These are phyloP conservation scores for Neria commutata DNA, from an alignment of 2,888 invertebrate genomes.

Conservation along the genomic window DNA sequence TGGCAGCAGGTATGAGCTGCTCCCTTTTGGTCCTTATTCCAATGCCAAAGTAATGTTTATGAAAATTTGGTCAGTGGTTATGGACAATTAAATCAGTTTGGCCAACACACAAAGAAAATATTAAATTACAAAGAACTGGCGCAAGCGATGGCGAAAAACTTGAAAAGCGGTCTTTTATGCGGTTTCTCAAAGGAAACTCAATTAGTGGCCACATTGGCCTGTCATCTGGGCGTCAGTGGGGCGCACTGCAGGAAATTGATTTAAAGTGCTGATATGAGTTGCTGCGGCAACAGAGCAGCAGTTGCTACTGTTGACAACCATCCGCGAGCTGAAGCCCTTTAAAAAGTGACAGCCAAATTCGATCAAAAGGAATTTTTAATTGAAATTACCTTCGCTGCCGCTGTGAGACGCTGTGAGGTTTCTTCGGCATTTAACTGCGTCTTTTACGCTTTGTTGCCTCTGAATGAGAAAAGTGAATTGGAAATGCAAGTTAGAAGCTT, in stretches of 20 bases:
- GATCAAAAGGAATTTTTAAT: slow-evolving; percentile 48
- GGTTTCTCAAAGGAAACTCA: slow-evolving; percentile 52
- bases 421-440: slow-evolving; percentile 35
- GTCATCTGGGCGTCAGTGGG: background rate
- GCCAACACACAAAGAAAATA: background rate
- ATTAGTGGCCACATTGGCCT: slow-evolving; percentile 40
- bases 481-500: slow-evolving; percentile 11
- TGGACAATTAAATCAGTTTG: no score
- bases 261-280: slow-evolving; percentile 46
- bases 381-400: slow-evolving; percentile 41
- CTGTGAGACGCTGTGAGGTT: slow-evolving; percentile 32
- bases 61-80: no score
- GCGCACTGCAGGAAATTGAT: slow-evolving; percentile 29
- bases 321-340: no score
- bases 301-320: slow-evolving; percentile 21
- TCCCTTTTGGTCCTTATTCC: no score
- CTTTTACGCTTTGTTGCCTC: slow-evolving; percentile 42
- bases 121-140: background rate
- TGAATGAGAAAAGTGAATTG: background rate
- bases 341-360: slow-evolving; percentile 17
- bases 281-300: background rate
- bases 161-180: slow-evolving; percentile 51
- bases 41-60: no score
- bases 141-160: slow-evolving; percentile 29
- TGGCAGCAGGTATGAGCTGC: no score